Percentiles rank a stretch among this genome's conserved stretches.
phyloP scores from a whole-genome alignment of 2,113 vertebrate species.

The Noctilio leporinus region DNA sequence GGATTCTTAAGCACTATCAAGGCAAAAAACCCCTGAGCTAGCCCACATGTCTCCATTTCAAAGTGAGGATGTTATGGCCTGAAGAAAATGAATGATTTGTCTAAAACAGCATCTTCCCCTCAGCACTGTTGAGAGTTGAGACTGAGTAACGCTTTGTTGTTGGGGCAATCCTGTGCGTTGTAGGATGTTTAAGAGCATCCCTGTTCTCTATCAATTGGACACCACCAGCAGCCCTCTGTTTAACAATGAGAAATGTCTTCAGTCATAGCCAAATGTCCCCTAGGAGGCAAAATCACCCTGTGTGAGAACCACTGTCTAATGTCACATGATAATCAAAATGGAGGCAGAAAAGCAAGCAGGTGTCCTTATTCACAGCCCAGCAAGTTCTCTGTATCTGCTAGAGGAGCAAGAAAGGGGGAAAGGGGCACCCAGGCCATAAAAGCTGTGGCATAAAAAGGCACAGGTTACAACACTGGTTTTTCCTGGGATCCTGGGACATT shows the following conservation, averaged over 20 bases:
- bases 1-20: neutral
- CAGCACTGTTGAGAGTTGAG: neutral
- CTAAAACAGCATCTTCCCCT: neutral
- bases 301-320: neutral
- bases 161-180: neutral
- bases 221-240: too few relatives aligned
- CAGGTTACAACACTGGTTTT: neutral
- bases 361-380: neutral
- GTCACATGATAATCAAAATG: neutral
- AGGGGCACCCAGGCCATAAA: neutral
- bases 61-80: neutral
- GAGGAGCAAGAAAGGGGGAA: neutral
- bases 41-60: neutral
- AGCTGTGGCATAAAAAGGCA: neutral
- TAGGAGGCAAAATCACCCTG: too few relatives aligned
- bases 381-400: fast-evolving
- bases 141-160: neutral
- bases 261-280: too few relatives aligned
- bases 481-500: neutral
- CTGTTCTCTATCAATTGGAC: neutral
- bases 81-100: neutral
- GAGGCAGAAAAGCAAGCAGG: neutral
- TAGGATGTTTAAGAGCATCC: neutral
- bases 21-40: neutral
- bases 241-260: too few relatives aligned